Conservation (phyloP, 2,113 vertebrate genomes). For the Passer domesticus region DNA sequence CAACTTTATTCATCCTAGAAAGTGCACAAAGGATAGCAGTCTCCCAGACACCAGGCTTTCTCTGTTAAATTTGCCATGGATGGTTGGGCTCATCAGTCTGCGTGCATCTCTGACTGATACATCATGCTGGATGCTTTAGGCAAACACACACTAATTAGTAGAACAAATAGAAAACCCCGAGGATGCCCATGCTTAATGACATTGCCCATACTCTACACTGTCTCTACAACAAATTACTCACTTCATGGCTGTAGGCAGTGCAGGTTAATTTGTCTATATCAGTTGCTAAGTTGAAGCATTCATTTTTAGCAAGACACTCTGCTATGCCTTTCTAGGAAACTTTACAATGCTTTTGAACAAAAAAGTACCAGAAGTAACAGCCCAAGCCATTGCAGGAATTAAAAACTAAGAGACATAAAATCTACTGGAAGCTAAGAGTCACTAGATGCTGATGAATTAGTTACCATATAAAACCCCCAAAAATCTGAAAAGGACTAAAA, state of each 20-base stretch:
- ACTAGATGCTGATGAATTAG: slow-evolving; percentile 35
- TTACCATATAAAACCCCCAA: background rate
- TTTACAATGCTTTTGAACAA: slow-evolving; percentile 24
- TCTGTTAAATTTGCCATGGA: slow-evolving; percentile 60
- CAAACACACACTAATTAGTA: slow-evolving; percentile 70
- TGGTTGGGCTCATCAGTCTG: slow-evolving; percentile 67
- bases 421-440: slow-evolving; percentile 23
- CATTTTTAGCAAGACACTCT: background rate
- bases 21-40: background rate
- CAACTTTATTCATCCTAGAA: background rate
- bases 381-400: background rate
- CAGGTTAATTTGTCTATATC: slow-evolving; percentile 60
- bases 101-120: slow-evolving; percentile 51
- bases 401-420: background rate
- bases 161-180: slow-evolving; percentile 71
- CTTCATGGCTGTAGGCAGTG: slow-evolving; percentile 62
- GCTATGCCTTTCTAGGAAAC: slow-evolving; percentile 32
- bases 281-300: slow-evolving; percentile 42
- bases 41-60: background rate
- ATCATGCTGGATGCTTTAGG: slow-evolving; percentile 62
- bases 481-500: background rate
- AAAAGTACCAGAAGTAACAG: background rate
- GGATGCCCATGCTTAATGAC: slow-evolving; percentile 64
- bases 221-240: slow-evolving; percentile 53
- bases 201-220: slow-evolving; percentile 21